Conservation (phyloP, 2,888 invertebrate species). For the Pyrrhosoma nymphula region DNA sequence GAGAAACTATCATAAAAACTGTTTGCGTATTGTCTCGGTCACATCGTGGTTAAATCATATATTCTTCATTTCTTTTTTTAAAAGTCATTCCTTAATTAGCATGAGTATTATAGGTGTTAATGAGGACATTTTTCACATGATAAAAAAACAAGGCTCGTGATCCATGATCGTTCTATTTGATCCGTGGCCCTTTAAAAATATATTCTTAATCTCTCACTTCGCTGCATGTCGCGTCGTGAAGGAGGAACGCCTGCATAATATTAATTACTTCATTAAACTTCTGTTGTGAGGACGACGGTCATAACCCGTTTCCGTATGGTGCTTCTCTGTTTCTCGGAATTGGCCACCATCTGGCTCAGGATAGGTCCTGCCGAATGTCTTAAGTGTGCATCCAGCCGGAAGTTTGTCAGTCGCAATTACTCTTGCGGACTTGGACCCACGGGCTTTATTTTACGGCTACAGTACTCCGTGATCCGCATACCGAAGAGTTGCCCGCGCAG, state of each 20-base stretch:
- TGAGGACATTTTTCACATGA: too few relatives aligned
- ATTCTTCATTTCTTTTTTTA: too few relatives aligned
- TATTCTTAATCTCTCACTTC: too few relatives aligned
- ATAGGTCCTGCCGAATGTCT: not conserved
- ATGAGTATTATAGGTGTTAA: too few relatives aligned
- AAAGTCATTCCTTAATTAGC: too few relatives aligned
- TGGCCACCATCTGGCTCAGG: not conserved
- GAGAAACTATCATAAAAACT: too few relatives aligned
- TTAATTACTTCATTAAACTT: not conserved
- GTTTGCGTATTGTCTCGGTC: too few relatives aligned
- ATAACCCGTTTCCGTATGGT: not conserved
- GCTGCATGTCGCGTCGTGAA: too few relatives aligned
- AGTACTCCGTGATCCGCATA: not conserved
- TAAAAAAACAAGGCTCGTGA: too few relatives aligned
- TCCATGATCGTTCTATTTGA: too few relatives aligned
- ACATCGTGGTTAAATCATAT: too few relatives aligned
- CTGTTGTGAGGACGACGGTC: not conserved
- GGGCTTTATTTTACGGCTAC: not conserved
- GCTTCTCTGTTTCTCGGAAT: not conserved
- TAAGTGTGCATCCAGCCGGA: not conserved
- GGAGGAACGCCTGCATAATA: not conserved
- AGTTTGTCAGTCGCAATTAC: not conserved
- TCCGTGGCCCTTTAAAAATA: too few relatives aligned
- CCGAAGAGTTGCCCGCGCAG: not conserved
- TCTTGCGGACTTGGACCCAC: not conserved